These are phyloP conservation scores for Falcunculus frontatus DNA, from an alignment of 2,113 vertebrate genomes.

Conservation along the genomic window DNA sequence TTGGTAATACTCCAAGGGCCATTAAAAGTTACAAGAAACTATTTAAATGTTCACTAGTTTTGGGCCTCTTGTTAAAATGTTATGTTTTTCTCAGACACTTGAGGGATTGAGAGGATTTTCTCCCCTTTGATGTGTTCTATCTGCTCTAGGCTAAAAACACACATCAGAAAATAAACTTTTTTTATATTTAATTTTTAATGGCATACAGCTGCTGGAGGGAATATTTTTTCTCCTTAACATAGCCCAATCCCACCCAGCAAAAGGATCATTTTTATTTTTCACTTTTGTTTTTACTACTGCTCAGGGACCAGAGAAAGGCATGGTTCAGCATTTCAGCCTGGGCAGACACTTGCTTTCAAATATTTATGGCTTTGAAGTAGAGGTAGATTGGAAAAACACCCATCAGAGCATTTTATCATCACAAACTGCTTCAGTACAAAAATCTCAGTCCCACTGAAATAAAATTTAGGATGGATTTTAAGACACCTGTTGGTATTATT, in stretches of 20 bases:
- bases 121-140: slow-evolving; percentile 42
- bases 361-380: slow-evolving; percentile 5
- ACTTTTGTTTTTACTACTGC: slow-evolving; percentile 12
- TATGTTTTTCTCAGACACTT: slow-evolving; percentile 44
- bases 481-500: background rate
- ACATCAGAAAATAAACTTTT: slow-evolving; percentile 51
- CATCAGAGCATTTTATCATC: background rate
- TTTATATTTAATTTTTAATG: slow-evolving; percentile 60
- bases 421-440: background rate
- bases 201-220: slow-evolving; percentile 22
- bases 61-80: slow-evolving; percentile 32
- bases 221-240: background rate
- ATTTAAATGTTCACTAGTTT: slow-evolving; percentile 49
- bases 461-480: background rate
- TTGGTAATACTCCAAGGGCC: background rate
- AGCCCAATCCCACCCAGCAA: slow-evolving; percentile 2
- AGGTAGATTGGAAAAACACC: background rate
- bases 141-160: slow-evolving; percentile 38
- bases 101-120: slow-evolving; percentile 32
- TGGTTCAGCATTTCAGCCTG: background rate
- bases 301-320: background rate
- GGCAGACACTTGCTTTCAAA: background rate
- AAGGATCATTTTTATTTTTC: slow-evolving; percentile 1
- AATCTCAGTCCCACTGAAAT: background rate
- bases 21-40: slow-evolving; percentile 58